Evolutionary conservation across 2,888 invertebrate species (phyloP).

Genomic region (Mythimna albipuncta): DNA sequence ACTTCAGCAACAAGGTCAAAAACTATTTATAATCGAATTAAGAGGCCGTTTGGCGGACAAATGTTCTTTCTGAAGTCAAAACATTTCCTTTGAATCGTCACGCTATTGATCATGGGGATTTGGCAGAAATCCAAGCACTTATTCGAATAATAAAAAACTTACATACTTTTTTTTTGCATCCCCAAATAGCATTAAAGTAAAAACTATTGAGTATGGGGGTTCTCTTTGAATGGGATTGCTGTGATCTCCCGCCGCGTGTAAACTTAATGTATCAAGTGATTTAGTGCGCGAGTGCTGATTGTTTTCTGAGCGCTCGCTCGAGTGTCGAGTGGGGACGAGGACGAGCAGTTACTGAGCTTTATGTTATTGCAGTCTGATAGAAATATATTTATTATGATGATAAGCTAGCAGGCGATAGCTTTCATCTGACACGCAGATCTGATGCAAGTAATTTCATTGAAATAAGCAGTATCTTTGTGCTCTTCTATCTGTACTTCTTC

Average conservation of each 20-base stretch:
- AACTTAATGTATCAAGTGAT: slow-evolving; percentile 63
- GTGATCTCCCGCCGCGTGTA: slow-evolving; percentile 58
- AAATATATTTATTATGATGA: slow-evolving; percentile 52
- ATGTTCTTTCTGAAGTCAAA: slow-evolving; percentile 33
- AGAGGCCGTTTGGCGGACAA: slow-evolving; percentile 17
- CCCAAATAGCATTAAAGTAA: slow-evolving; percentile 45
- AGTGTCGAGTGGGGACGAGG: slow-evolving; percentile 16
- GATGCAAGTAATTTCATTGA: no score
- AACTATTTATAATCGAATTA: slow-evolving; percentile 59
- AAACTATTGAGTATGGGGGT: slow-evolving; percentile 57
- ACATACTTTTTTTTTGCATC: slow-evolving; percentile 43
- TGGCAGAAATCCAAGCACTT: slow-evolving; percentile 47
- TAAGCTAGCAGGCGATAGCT: slow-evolving; percentile 18
- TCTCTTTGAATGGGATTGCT: slow-evolving; percentile 48
- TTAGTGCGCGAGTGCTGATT: slow-evolving; percentile 56
- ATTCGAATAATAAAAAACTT: slow-evolving; percentile 28
- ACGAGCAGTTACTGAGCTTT: slow-evolving; percentile 35
- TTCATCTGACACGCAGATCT: slow-evolving; percentile 4
- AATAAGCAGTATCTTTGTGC: no score
- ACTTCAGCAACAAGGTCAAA: slow-evolving; percentile 54
- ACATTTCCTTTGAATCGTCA: slow-evolving; percentile 40
- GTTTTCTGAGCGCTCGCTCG: slow-evolving; percentile 46
- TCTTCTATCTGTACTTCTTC: no score
- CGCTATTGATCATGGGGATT: slow-evolving; percentile 39
- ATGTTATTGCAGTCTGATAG: slow-evolving; percentile 59